phyloP scores from a whole-genome alignment of 2,797 vertebrate genomes.

The Macroramphosus scolopax region DNA sequence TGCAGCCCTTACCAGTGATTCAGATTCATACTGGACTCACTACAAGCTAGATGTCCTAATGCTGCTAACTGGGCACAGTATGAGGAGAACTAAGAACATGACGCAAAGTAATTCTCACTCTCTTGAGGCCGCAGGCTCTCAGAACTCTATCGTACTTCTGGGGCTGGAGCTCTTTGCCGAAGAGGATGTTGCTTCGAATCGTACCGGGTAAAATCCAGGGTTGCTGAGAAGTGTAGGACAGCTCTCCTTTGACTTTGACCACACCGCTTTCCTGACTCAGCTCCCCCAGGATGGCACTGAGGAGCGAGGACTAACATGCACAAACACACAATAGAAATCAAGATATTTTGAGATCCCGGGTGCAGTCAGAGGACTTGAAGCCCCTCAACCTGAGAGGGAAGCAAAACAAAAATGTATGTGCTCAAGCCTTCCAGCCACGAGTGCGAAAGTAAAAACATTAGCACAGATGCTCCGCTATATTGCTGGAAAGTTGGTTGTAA shows the following conservation, averaged over 20 bases:
- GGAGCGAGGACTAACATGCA: slow-evolving; percentile 85
- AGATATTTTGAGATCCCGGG: no score
- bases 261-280: slow-evolving; percentile 82
- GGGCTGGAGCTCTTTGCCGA: slow-evolving; percentile 87
- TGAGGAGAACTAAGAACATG: no score
- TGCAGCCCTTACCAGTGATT: slow-evolving; percentile 31
- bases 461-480: no score
- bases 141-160: slow-evolving; percentile 88
- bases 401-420: no score
- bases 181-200: slow-evolving; percentile 93
- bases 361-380: no score
- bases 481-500: no score
- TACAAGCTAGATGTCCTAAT: background rate
- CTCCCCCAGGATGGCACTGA: slow-evolving; percentile 89
- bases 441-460: no score
- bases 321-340: slow-evolving; percentile 13
- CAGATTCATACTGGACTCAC: slow-evolving; percentile 8
- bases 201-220: slow-evolving; percentile 97
- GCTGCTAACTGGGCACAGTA: background rate
- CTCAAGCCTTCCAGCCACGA: no score
- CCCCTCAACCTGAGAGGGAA: no score
- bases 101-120: slow-evolving; percentile 78
- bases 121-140: slow-evolving; percentile 90
- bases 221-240: slow-evolving; percentile 92
- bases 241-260: slow-evolving; percentile 81